Evolutionary conservation across 2,888 invertebrate genomes (phyloP), one percentile per base, ranked within the genome.

Genomic region (Sepiola atlantica): DNA sequence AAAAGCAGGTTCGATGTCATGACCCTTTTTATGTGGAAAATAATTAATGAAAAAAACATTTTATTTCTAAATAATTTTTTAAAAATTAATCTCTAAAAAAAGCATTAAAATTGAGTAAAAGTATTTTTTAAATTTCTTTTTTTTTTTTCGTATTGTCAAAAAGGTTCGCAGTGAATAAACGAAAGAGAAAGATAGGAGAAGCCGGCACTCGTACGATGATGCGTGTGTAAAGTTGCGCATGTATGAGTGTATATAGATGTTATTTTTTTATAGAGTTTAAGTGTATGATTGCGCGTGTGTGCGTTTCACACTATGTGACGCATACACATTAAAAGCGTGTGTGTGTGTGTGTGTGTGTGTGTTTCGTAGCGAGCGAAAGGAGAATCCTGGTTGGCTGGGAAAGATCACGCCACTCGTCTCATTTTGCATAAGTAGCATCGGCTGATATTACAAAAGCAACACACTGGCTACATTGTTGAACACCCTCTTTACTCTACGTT

Each of bases 351-450:
- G 32, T 32, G 77, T 77, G 77, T 32, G 77, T 77, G n/a, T 77
- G n/a, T 77, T 45, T 45, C 8, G n/a, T 77, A n/a, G 16, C 32
- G 77, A 77, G 77, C 28, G 57, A 57, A 77, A 77, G 32, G 77
- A 1, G 16, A n/a, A n/a, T 12, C n/a, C 4, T 77, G 77, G 32
- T 77, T 77, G 77, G 77, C 32, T 77, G 77, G 32, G n/a, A 77
- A 32, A 45, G 92, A 92, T 92, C 92, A 92, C 92, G 92, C 92
- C 92, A 92, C 92, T 92, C 55, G 92, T n/a, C 54, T 92, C 55
- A 45, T 18, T 54, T 28, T 92, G 92, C 92, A 92, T 92, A 92
- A 92, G 92, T 92, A 92, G 92, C 92, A 92, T 92, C 92, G 92
- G 92, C 92, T 92, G 92, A 92, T 92, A 54, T 92, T 92, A 55